These are phyloP conservation scores for Branchinecta sandiegonensis DNA, from an alignment of 2,888 invertebrate genomes.

Conservation along the genomic window DNA sequence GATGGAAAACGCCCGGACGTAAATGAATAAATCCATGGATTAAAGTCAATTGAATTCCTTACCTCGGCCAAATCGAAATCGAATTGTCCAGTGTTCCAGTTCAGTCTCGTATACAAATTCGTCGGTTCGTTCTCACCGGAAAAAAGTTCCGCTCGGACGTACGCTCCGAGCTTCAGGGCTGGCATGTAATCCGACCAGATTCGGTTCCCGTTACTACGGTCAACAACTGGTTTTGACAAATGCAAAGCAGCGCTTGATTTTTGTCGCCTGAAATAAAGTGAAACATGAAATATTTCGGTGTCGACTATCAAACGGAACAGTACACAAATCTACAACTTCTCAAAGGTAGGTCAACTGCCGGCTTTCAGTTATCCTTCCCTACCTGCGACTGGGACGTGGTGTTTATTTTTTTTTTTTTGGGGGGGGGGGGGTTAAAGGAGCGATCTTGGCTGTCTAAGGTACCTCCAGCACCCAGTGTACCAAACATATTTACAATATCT, in stretches of 20 bases:
- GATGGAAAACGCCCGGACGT: no score
- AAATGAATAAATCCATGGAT: no score
- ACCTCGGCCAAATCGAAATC: not conserved
- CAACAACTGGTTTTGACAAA: not conserved
- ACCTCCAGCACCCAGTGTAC: no score
- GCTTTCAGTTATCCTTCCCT: no score
- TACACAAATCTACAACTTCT: no score
- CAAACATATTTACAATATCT: no score
- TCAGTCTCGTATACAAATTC: not conserved
- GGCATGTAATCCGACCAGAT: not conserved
- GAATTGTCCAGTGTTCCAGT: not conserved
- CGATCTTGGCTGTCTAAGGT: no score
- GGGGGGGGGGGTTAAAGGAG: no score
- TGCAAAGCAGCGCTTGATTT: not conserved
- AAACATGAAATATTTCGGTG: not conserved
- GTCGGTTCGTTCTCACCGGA: constrained; percentile 4
- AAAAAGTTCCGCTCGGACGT: constrained; percentile 3
- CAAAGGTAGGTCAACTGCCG: no score
- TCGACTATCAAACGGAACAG: no score
- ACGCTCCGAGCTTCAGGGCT: not conserved
- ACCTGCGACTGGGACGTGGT: no score
- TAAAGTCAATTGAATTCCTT: not conserved
- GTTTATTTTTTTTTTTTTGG: no score
- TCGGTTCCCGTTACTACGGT: not conserved
- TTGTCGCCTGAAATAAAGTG: not conserved